These are phyloP conservation scores for Gonioctena quinquepunctata DNA, from an alignment of 1,140 invertebrate species.

Conservation along the genomic window DNA sequence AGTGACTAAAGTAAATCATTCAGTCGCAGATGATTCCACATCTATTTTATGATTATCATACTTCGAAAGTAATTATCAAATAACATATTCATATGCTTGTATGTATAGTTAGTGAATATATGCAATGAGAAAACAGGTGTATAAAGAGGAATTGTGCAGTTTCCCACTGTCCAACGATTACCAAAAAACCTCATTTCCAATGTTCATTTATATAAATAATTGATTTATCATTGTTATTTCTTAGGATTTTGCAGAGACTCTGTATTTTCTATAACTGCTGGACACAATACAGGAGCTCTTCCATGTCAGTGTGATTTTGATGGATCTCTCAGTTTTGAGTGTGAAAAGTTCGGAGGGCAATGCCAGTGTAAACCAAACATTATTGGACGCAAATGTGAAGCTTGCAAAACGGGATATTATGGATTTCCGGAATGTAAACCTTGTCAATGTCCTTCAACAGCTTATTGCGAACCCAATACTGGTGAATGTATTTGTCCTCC, in stretches of 20 bases:
- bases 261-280: slow-evolving; percentile 90
- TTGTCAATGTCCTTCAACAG: slow-evolving; percentile 83
- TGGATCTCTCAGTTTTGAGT: slow-evolving; percentile 87
- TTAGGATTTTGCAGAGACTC: slow-evolving; percentile 84
- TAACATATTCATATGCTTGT: too few species aligned
- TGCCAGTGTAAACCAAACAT: slow-evolving; percentile 93
- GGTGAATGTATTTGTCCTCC: slow-evolving; percentile 82
- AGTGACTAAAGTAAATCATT: too few species aligned
- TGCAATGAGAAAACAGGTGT: too few species aligned
- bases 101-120: too few species aligned
- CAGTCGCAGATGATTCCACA: too few species aligned
- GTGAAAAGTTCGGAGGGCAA: slow-evolving; percentile 92
- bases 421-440: slow-evolving; percentile 93
- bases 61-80: too few species aligned
- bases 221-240: neutral
- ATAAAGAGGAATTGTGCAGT: neutral
- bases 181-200: neutral
- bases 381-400: slow-evolving; percentile 88
- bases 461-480: slow-evolving; percentile 76
- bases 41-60: too few species aligned
- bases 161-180: neutral
- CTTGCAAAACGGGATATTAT: slow-evolving; percentile 89
- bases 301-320: slow-evolving; percentile 88
- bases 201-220: neutral
- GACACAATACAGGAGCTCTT: slow-evolving; percentile 92